Conservation (phyloP, 2,888 invertebrate species). For the Nemotelus pantherinus region DNA sequence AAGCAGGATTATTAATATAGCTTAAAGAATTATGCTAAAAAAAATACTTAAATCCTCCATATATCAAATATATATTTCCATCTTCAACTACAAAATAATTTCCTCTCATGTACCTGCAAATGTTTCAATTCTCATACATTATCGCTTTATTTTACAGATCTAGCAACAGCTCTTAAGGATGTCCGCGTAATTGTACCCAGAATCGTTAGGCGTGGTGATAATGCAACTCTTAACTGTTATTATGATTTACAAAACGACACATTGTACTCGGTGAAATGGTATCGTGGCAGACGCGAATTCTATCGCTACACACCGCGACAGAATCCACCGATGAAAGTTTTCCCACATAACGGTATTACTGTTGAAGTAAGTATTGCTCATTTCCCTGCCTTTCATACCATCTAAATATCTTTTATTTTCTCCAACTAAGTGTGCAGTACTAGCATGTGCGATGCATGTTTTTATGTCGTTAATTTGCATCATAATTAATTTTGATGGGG, state of each 20-base stretch:
- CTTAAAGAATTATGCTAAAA: no score
- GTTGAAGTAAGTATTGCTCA: constrained; percentile 67
- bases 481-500: constrained; percentile 17
- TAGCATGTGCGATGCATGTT: neutral
- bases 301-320: constrained; percentile 73
- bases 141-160: constrained; percentile 50
- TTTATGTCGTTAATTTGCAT: neutral
- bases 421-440: no score
- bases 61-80: no score
- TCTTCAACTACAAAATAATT: no score
- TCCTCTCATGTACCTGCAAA: no score
- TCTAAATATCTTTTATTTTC: no score
- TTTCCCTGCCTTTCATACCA: neutral
- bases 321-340: constrained; percentile 72
- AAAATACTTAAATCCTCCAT: no score
- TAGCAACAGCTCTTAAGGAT: constrained; percentile 65
- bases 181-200: constrained; percentile 71
- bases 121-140: no score
- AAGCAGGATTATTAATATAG: no score
- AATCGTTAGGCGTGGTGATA: constrained; percentile 69
- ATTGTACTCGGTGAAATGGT: constrained; percentile 77
- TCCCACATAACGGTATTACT: constrained; percentile 70
- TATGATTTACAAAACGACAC: constrained; percentile 74
- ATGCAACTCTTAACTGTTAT: constrained; percentile 70
- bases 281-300: constrained; percentile 72